Conservation (phyloP, 2,797 vertebrate genomes). For the Aulostomus chinensis region DNA sequence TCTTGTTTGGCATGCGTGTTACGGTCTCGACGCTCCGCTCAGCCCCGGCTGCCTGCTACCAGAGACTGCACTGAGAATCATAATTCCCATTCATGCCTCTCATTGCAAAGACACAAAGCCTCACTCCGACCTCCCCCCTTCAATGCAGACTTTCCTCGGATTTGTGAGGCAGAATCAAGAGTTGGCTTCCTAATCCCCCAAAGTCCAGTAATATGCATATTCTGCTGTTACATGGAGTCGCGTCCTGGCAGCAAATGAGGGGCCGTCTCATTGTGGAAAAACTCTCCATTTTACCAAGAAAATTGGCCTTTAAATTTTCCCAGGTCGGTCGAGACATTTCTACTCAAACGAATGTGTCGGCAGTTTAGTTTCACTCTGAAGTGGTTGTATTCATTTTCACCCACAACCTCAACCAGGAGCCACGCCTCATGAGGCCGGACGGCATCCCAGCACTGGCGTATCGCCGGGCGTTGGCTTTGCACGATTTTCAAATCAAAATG, state of each 20-base stretch:
- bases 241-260: slow-evolving; percentile 27
- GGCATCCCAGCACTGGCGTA: too few species aligned
- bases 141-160: slow-evolving; percentile 11
- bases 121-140: slow-evolving; percentile 14
- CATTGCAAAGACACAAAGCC: slow-evolving; percentile 9
- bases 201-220: slow-evolving; percentile 32
- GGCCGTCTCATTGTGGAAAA: background rate
- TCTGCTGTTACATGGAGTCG: slow-evolving; percentile 24
- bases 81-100: slow-evolving; percentile 40
- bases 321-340: too few species aligned
- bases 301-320: too few species aligned
- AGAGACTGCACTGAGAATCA: slow-evolving; percentile 33
- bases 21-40: slow-evolving; percentile 38
- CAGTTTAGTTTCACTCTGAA: too few species aligned
- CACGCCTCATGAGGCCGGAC: too few species aligned
- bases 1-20: slow-evolving; percentile 56
- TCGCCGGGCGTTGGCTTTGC: too few species aligned
- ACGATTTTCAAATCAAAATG: too few species aligned
- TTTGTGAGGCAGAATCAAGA: slow-evolving; percentile 42
- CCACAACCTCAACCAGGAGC: too few species aligned
- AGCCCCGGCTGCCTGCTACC: slow-evolving; percentile 40
- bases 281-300: background rate
- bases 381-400: too few species aligned
- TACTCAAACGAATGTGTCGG: too few species aligned
- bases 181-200: slow-evolving; percentile 28